Evolutionary conservation across 2,888 invertebrate genomes (phyloP), one percentile per base, ranked within the genome.

Genomic region (Machimus rusticus): DNA sequence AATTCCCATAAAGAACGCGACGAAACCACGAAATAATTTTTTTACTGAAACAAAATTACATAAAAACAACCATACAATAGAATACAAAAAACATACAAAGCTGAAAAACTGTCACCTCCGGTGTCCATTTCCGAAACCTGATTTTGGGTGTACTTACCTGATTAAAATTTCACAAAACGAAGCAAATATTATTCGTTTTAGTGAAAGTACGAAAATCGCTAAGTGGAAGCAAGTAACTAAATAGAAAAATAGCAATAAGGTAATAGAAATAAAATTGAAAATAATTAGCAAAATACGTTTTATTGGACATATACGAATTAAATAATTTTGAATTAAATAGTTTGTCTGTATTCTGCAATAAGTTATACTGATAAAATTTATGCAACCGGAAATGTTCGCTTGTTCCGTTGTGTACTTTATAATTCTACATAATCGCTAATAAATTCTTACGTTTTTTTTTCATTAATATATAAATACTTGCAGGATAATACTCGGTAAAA

Each of bases 371-470:
- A 85, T 85, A 85, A 85, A 85, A 85, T 85, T 85, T 85, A 85
- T 85, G 85, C 85, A 85, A 85, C 85, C 85, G 85, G 85, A 85
- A 85, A 85, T 28, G n/a, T 28, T 85, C 31, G 37, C 19, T 66
- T 74, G 9, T 85, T 85, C 85, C 85, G 46, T 46, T 84, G 19
- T 85, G 39, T 85, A 46, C 28, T 85, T 82, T 12, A 57, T 74
- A 85, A 74, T 46, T 43, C 46, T 85, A 85, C 74, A n/a, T 74
- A 74, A 43, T 85, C 19, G 66, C 66, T 85, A 85, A 19, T 82
- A 34, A 57, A 82, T 82, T 82, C 57, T 82, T 78, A 78, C 46
- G 39, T 28, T 37, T 78, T 82, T n/a, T 66, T 23, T 28, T 82
- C 8, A 12, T 57, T 82, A 39, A 37, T 76, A 37, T 37, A 57